Evolutionary conservation across 2,797 vertebrate species (phyloP).

Genomic region (Natrix natrix): DNA sequence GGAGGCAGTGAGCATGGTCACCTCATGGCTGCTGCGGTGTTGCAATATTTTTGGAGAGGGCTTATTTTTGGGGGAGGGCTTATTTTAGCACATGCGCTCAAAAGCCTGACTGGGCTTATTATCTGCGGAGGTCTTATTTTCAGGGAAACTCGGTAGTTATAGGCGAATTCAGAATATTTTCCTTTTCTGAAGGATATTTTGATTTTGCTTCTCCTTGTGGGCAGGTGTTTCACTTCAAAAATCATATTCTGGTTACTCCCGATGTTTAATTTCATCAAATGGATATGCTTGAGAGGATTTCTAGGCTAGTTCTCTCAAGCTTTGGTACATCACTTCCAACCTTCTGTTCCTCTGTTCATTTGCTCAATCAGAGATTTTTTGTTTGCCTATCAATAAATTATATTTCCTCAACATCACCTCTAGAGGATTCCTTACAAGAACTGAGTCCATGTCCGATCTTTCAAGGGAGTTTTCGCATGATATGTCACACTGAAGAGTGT

Average conservation of each 20-base stretch:
- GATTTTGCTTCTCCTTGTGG: slow-evolving; percentile 51
- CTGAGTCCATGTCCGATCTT: slow-evolving; percentile 1
- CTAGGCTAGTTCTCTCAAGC: slow-evolving; percentile 55
- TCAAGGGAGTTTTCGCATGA: background rate
- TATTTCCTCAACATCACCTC: slow-evolving; percentile 38
- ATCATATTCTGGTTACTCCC: slow-evolving; percentile 51
- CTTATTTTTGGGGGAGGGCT: no score
- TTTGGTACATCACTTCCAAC: slow-evolving; percentile 25
- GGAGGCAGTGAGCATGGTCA: no score
- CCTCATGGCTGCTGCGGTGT: no score
- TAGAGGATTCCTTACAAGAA: slow-evolving; percentile 25
- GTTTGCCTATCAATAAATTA: slow-evolving; percentile 43
- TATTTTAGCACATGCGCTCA: no score
- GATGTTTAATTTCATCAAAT: slow-evolving; percentile 55
- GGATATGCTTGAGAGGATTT: slow-evolving; percentile 48
- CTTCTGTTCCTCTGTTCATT: slow-evolving; percentile 34
- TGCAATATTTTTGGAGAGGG: no score
- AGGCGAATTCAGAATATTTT: slow-evolving; percentile 29
- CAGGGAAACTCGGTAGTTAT: background rate
- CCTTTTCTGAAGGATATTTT: slow-evolving; percentile 19
- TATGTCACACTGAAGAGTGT: background rate
- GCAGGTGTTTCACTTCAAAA: slow-evolving; percentile 55
- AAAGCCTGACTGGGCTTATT: no score
- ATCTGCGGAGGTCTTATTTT: no score
- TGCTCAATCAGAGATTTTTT: slow-evolving; percentile 36